Percentiles rank a stretch among this genome's conserved stretches.
phyloP scores from a whole-genome alignment of 2,797 vertebrate genomes.

The Molothrus ater region DNA sequence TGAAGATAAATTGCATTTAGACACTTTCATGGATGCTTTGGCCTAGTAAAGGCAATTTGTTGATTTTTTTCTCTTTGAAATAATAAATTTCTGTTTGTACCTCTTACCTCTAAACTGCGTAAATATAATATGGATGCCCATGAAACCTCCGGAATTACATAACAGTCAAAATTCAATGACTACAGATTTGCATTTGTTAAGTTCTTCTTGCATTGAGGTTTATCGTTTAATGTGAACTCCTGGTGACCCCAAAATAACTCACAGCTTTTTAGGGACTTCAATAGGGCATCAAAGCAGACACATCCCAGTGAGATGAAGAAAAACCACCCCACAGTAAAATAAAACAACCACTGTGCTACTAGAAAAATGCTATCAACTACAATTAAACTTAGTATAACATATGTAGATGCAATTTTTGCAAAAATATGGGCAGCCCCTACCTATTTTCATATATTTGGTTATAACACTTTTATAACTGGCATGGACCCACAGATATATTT shows the following conservation, averaged over 20 bases:
- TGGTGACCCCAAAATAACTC: neutral
- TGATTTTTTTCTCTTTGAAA: neutral
- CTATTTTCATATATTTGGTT: slow-evolving; percentile 8
- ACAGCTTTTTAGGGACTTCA: neutral
- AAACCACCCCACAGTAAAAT: neutral
- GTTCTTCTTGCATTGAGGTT: neutral
- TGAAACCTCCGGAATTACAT: neutral
- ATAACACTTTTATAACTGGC: neutral
- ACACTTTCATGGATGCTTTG: neutral
- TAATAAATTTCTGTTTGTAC: neutral
- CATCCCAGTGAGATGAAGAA: neutral
- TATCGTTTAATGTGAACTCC: neutral
- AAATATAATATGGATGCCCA: neutral
- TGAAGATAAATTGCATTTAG: neutral
- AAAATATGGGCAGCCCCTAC: neutral
- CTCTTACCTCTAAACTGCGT: neutral
- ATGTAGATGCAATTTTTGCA: neutral
- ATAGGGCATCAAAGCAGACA: neutral
- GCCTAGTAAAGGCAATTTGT: neutral
- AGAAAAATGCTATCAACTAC: neutral
- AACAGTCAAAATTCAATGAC: neutral
- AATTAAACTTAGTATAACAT: neutral
- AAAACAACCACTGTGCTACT: neutral
- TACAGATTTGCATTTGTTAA: neutral
- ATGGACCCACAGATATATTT: neutral